A percentile compares a stretch with the other conserved stretches of the same genome.
Conservation (phyloP, 2,888 invertebrate genomes). For the Epiperipatus broadwayi region DNA sequence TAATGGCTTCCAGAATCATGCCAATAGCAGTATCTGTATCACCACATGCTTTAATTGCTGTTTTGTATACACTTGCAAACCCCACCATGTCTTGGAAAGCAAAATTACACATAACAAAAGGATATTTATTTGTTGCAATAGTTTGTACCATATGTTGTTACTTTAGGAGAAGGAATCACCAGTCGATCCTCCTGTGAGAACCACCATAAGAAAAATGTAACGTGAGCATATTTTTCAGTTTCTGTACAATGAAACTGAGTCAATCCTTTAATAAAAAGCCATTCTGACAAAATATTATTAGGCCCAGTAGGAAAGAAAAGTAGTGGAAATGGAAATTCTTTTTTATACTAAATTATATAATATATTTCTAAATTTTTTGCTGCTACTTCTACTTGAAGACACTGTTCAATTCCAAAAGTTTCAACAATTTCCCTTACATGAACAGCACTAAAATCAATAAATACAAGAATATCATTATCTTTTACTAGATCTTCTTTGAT, state of each 20-base stretch:
- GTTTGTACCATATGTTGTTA: too few species aligned
- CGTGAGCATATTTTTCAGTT: slow-evolving; percentile 32
- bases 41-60: too few species aligned
- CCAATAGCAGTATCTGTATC: too few species aligned
- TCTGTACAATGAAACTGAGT: slow-evolving; percentile 32
- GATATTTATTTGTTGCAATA: too few species aligned
- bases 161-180: too few species aligned
- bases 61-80: too few species aligned
- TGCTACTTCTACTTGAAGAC: slow-evolving; percentile 22
- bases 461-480: slow-evolving; percentile 30
- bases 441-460: slow-evolving; percentile 31
- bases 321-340: slow-evolving; percentile 28
- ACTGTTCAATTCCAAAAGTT: slow-evolving; percentile 22
- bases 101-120: too few species aligned
- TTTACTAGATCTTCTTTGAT: slow-evolving; percentile 22
- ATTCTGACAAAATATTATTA: slow-evolving; percentile 31
- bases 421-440: slow-evolving; percentile 30
- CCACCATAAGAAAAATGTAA: slow-evolving; percentile 35
- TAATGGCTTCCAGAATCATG: too few species aligned
- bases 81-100: too few species aligned
- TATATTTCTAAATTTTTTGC: slow-evolving; percentile 20
- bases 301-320: slow-evolving; percentile 29
- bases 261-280: slow-evolving; percentile 25
- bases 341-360: slow-evolving; percentile 33
- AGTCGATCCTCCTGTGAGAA: too few species aligned